These are phyloP conservation scores for Pseudococcus jackbeardsleyi DNA, from an alignment of 2,888 invertebrate species.

Conservation along the genomic window DNA sequence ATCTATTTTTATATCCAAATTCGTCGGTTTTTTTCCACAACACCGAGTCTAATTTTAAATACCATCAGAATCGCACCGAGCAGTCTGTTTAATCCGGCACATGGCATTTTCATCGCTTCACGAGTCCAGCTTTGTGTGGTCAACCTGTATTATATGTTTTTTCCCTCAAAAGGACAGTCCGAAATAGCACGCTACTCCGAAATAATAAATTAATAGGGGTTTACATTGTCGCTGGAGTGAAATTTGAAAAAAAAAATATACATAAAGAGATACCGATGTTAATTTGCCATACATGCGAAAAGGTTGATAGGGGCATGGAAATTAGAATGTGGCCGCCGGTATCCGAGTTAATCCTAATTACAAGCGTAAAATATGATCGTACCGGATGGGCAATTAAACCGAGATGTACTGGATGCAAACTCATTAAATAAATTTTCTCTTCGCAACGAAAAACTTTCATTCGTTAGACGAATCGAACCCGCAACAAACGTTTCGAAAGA, in stretches of 20 bases:
- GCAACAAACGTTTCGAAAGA: neutral
- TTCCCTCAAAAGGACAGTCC: neutral
- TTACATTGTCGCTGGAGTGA: neutral
- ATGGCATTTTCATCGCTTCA: neutral
- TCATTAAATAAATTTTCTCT: conserved; percentile 23
- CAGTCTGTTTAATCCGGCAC: neutral
- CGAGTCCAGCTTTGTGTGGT: neutral
- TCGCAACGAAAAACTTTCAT: conserved; percentile 2
- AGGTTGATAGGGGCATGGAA: neutral
- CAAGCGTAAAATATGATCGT: conserved; percentile 30
- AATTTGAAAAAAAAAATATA: conserved; percentile 1
- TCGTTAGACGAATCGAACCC: conserved; percentile 32
- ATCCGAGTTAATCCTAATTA: conserved; percentile 30
- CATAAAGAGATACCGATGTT: conserved; percentile 23
- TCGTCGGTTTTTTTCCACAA: neutral
- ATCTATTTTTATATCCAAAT: neutral
- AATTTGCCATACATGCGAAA: conserved; percentile 16
- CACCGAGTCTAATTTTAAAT: neutral
- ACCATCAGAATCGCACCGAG: neutral
- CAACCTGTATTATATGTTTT: neutral
- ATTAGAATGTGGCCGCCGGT: conserved; percentile 12
- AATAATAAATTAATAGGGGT: conserved; percentile 26
- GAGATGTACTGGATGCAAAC: neutral
- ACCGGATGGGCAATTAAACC: conserved; percentile 24
- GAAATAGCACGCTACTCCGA: neutral